Conservation (phyloP, 2,888 invertebrate species). For the Teleiodes luculella region DNA sequence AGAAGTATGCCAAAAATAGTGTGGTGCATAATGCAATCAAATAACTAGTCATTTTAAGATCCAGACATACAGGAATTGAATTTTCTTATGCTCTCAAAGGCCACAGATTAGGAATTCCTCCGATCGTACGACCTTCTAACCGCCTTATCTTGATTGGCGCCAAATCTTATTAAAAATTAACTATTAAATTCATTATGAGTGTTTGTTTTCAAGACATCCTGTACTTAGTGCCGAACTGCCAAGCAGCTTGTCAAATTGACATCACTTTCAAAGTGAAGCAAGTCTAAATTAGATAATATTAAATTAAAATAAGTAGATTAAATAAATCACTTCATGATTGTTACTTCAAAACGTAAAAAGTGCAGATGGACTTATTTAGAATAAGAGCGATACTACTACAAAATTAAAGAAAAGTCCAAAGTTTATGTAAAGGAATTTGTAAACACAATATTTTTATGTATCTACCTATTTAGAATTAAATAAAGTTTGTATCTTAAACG, state of each 20-base stretch:
- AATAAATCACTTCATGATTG: too few relatives aligned
- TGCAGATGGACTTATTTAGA: too few relatives aligned
- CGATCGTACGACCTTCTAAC: slow-evolving; percentile 40
- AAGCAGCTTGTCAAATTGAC: background rate
- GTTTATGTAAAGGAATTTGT: too few relatives aligned
- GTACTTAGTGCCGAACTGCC: slow-evolving; percentile 16
- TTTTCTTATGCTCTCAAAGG: slow-evolving; percentile 41
- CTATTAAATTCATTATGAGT: background rate
- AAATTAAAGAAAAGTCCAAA: too few relatives aligned
- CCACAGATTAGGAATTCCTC: slow-evolving; percentile 42
- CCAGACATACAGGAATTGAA: slow-evolving; percentile 37
- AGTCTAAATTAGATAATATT: too few relatives aligned
- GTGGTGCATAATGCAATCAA: background rate
- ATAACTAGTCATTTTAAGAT: slow-evolving; percentile 22
- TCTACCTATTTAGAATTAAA: too few relatives aligned
- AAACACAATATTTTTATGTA: too few relatives aligned
- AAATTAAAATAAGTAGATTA: too few relatives aligned
- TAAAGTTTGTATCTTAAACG: too few relatives aligned
- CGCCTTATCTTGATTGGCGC: slow-evolving; percentile 37
- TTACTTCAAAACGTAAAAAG: too few relatives aligned
- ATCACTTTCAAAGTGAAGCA: background rate
- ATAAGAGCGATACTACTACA: too few relatives aligned
- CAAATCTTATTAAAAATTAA: background rate
- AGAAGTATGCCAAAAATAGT: too few relatives aligned
- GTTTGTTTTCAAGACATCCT: slow-evolving; percentile 21